phyloP scores from a whole-genome alignment of 2,113 vertebrate genomes.

The Garra rufa region DNA sequence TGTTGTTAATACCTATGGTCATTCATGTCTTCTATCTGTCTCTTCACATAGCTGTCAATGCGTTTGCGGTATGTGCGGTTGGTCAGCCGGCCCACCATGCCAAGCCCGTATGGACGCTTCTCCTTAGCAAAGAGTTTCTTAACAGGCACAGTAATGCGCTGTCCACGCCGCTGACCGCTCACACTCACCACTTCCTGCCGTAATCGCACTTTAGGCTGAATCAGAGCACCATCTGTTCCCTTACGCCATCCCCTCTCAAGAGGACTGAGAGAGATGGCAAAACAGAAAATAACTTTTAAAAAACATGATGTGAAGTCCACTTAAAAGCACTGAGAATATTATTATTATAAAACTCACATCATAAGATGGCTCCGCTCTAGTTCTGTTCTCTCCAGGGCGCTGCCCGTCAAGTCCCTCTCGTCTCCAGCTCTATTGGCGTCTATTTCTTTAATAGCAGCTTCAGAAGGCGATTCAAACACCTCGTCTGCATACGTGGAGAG shows the following conservation, averaged over 20 bases:
- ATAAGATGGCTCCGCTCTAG: constrained; percentile 94
- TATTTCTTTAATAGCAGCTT: constrained; percentile 85
- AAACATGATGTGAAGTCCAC: neutral
- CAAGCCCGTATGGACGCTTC: constrained; percentile 94
- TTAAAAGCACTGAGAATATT: neutral
- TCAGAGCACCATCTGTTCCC: constrained; percentile 84
- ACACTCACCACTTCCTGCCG: constrained; percentile 95
- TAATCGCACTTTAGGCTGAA: constrained; percentile 91
- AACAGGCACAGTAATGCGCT: constrained; percentile 91
- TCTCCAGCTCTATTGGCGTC: constrained; percentile 76
- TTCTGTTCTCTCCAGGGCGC: constrained; percentile 89
- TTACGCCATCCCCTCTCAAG: constrained; percentile 96
- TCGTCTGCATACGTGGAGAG: constrained; percentile 91
- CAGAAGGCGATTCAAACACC: constrained; percentile 92
- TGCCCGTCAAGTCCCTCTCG: constrained; percentile 87
- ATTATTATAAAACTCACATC: constrained; percentile 82
- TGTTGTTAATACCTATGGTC: constrained; percentile 85
- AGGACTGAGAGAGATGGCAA: constrained; percentile 75
- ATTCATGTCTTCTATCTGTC: constrained; percentile 98
- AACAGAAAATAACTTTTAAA: neutral
- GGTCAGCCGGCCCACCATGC: constrained; percentile 93
- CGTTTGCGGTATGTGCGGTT: constrained; percentile 96
- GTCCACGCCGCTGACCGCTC: constrained; percentile 86
- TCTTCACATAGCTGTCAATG: constrained; percentile 93
- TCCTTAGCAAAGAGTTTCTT: constrained; percentile 94